Conservation (phyloP, 2,797 vertebrate species). For the Salarias fasciatus region DNA sequence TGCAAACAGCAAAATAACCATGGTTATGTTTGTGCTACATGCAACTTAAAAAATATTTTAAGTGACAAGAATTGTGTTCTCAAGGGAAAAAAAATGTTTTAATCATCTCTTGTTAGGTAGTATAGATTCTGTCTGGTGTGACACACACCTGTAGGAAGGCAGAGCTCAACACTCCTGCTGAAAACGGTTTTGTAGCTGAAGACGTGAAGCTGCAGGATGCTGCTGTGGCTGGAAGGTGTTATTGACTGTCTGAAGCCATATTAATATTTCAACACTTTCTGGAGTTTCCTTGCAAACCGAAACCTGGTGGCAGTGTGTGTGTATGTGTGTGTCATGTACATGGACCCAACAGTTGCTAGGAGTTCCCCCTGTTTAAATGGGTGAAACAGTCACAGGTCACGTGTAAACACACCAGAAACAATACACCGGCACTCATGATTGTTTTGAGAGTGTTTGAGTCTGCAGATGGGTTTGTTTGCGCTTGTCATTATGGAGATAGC, state of each 20-base stretch:
- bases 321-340: slow-evolving; percentile 11
- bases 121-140: too few relatives aligned
- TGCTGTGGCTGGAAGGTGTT: slow-evolving; percentile 8
- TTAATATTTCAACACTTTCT: slow-evolving; percentile 51
- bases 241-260: slow-evolving; percentile 9
- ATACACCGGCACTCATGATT: slow-evolving; percentile 6
- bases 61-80: too few relatives aligned
- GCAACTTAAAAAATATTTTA: too few relatives aligned
- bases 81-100: too few relatives aligned
- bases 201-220: too few relatives aligned
- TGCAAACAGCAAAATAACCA: too few relatives aligned
- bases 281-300: slow-evolving; percentile 51
- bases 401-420: slow-evolving; percentile 53
- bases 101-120: too few relatives aligned
- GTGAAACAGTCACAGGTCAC: slow-evolving; percentile 17
- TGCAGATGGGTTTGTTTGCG: slow-evolving; percentile 51
- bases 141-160: too few relatives aligned
- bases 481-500: slow-evolving; percentile 49
- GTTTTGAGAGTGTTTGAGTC: slow-evolving; percentile 9
- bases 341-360: slow-evolving; percentile 33
- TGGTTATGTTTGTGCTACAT: too few relatives aligned
- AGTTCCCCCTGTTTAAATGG: slow-evolving; percentile 8
- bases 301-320: slow-evolving; percentile 2
- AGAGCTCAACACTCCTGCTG: slow-evolving; percentile 8
- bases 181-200: too few relatives aligned